phyloP scores from a whole-genome alignment of 1,140 invertebrate genomes.

The Antheraea mylitta region DNA sequence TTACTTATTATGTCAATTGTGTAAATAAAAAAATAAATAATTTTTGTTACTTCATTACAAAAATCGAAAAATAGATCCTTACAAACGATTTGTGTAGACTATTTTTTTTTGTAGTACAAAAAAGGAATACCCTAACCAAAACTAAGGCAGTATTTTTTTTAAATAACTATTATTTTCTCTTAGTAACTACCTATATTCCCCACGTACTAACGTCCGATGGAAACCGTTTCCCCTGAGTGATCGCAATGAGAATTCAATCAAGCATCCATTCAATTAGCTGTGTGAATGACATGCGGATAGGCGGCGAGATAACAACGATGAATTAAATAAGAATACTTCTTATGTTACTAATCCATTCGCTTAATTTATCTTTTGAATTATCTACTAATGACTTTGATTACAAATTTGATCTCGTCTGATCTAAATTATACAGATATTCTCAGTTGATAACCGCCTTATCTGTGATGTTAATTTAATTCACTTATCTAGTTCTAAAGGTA shows the following conservation, averaged over 20 bases:
- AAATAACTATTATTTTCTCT: background rate
- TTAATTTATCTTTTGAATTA: no score
- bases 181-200: background rate
- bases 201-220: background rate
- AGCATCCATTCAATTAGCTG: slow-evolving; percentile 51
- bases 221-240: slow-evolving; percentile 42
- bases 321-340: background rate
- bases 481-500: no score
- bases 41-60: no score
- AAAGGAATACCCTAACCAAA: background rate
- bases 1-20: no score
- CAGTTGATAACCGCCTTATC: no score
- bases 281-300: slow-evolving; percentile 38
- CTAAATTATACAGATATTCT: no score
- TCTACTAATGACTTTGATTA: background rate
- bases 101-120: background rate
- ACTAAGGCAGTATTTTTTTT: background rate
- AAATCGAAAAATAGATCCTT: no score
- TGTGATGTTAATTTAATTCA: no score
- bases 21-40: no score
- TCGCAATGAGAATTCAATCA: slow-evolving; percentile 37
- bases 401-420: no score
- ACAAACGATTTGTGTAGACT: background rate
- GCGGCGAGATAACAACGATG: background rate
- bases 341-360: no score